These are phyloP conservation scores for Stictonetta naevosa DNA, from an alignment of 2,113 vertebrate genomes.

Conservation along the genomic window DNA sequence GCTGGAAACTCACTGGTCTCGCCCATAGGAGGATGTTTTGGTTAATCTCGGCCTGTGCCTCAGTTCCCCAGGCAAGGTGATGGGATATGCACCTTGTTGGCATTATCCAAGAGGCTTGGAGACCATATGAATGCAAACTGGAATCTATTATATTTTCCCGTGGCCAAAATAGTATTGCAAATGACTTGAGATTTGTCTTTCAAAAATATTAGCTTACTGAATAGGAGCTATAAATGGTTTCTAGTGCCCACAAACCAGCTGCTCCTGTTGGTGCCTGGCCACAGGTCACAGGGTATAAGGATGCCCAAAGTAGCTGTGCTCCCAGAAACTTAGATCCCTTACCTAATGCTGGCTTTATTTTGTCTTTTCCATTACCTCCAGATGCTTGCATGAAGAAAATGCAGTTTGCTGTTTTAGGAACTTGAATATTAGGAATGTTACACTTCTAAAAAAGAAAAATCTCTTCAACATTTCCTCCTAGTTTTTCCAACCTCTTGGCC, in stretches of 20 bases:
- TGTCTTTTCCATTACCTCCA: not conserved
- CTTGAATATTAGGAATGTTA: not conserved
- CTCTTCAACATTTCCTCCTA: not conserved
- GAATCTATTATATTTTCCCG: not conserved
- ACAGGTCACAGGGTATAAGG: fast-evolving
- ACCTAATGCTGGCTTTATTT: not conserved
- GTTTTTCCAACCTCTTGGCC: slow-evolving; percentile 35
- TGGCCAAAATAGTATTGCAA: not conserved
- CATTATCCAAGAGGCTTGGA: fast-evolving
- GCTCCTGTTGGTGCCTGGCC: not conserved
- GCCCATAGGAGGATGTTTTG: not conserved
- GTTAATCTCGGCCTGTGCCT: not conserved
- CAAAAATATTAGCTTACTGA: not conserved
- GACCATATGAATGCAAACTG: fast-evolving
- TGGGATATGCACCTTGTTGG: not conserved
- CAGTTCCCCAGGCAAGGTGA: not conserved
- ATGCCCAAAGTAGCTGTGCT: not conserved
- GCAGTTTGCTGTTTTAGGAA: not conserved
- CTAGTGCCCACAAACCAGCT: not conserved
- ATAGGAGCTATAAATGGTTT: not conserved
- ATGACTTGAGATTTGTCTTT: not conserved
- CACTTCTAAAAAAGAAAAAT: not conserved
- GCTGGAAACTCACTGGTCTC: not conserved
- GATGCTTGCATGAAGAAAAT: not conserved
- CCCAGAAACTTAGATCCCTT: not conserved